phyloP scores from a whole-genome alignment of 2,113 vertebrate species.

The Gulo gulo region DNA sequence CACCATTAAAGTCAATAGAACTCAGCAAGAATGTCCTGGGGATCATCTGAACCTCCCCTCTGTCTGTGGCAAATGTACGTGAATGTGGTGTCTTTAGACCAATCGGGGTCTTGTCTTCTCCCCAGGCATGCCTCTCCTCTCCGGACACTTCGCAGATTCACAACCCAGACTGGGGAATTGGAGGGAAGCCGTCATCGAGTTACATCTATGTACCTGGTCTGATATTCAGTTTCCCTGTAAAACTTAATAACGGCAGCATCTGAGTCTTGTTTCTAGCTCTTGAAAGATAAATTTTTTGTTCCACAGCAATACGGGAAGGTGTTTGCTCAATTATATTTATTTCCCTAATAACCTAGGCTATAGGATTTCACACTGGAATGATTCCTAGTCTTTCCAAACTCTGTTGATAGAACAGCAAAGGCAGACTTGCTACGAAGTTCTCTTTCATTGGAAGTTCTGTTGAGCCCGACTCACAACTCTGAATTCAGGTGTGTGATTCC shows the following conservation, averaged over 20 bases:
- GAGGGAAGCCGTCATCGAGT: not conserved
- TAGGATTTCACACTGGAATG: not conserved
- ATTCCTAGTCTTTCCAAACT: not conserved
- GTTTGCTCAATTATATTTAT: not conserved
- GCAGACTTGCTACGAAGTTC: rapidly evolving
- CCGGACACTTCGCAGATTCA: not conserved
- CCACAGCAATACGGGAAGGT: not conserved
- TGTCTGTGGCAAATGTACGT: not conserved
- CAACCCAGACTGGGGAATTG: not conserved
- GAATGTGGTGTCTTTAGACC: not conserved
- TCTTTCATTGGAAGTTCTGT: not conserved
- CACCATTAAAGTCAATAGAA: not conserved
- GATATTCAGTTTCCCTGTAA: not conserved
- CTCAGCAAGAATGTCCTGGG: not conserved
- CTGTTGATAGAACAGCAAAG: not conserved
- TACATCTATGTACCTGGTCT: not conserved
- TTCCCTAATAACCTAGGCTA: not conserved
- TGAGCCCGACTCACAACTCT: not conserved
- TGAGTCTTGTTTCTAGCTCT: not conserved
- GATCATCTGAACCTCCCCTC: not conserved
- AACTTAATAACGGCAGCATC: not conserved
- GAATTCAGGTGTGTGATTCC: too few species aligned
- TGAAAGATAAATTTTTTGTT: not conserved
- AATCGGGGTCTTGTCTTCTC: not conserved
- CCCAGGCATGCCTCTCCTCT: not conserved